phyloP scores from a whole-genome alignment of 1,140 invertebrate species.

The Leptoteleia sp. region DNA sequence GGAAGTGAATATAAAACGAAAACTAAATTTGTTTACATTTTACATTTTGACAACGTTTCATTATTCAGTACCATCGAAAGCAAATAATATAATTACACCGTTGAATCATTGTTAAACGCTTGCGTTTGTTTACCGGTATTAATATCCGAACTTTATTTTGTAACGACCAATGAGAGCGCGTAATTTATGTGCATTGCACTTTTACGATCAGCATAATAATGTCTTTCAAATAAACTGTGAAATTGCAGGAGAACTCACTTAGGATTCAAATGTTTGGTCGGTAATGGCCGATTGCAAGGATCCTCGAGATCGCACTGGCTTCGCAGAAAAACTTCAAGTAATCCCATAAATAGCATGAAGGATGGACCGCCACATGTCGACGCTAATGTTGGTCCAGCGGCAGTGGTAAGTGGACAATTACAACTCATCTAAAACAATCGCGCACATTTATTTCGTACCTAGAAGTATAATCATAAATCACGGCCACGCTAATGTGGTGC shows the following conservation, averaged over 20 bases:
- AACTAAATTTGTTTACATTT: too few species aligned
- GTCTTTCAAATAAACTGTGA: not conserved
- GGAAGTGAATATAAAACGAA: too few species aligned
- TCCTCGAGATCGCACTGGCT: constrained; percentile 92
- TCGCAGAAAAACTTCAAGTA: constrained; percentile 90
- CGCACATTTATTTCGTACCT: constrained; percentile 11
- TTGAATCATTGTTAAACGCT: too few species aligned
- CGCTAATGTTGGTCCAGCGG: constrained; percentile 88
- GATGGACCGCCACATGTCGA: constrained; percentile 89
- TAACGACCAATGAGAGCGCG: too few species aligned
- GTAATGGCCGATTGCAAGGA: constrained; percentile 86
- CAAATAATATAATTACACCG: too few species aligned
- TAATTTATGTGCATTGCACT: too few species aligned
- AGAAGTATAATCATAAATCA: constrained; percentile 34
- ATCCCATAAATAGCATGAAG: constrained; percentile 93
- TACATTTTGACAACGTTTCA: too few species aligned
- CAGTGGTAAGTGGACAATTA: constrained; percentile 88
- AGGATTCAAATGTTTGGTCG: constrained; percentile 71
- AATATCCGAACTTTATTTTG: too few species aligned
- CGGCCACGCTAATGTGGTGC: not conserved
- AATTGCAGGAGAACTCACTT: constrained; percentile 62
- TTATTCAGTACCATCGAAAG: too few species aligned
- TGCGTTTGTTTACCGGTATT: too few species aligned
- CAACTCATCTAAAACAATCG: constrained; percentile 81
- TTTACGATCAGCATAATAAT: constrained; percentile 1